Evolutionary conservation across 2,888 invertebrate species (phyloP).

Genomic region (Acanthococcus lagerstroemiae): DNA sequence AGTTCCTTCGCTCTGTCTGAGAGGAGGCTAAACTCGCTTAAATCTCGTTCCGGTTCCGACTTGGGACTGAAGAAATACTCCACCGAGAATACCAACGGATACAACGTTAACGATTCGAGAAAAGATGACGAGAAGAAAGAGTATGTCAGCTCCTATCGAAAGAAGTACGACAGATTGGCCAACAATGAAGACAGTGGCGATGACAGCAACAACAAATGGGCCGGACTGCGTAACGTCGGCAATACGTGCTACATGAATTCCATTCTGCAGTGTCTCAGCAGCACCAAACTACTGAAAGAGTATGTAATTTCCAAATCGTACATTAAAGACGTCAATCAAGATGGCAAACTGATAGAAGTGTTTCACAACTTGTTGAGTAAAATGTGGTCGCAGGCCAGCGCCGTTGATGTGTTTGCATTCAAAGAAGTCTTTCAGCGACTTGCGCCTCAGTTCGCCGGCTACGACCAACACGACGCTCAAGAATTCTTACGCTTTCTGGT

Average conservation of each 20-base stretch:
- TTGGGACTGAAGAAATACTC: background rate
- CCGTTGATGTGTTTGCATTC: constrained; percentile 36
- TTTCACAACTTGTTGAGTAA: constrained; percentile 37
- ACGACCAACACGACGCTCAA: constrained; percentile 82
- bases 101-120: constrained; percentile 1
- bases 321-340: constrained; percentile 16
- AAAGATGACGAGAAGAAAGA: constrained; percentile 4
- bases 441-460: constrained; percentile 60
- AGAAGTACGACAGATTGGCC: background rate
- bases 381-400: constrained; percentile 35
- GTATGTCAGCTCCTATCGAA: background rate
- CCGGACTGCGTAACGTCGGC: constrained; percentile 81
- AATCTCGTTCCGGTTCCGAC: background rate
- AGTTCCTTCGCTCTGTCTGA: constrained; percentile 2
- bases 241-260: constrained; percentile 98
- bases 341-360: constrained; percentile 39
- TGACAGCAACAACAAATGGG: constrained; percentile 40
- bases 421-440: constrained; percentile 44
- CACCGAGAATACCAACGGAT: background rate
- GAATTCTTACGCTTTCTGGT: constrained; percentile 80
- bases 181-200: constrained; percentile 6
- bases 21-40: background rate
- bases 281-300: constrained; percentile 46
- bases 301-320: constrained; percentile 26
- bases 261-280: constrained; percentile 82